These are phyloP conservation scores for Pachliopta kotzebuea DNA, from an alignment of 2,888 invertebrate genomes.

Conservation along the genomic window DNA sequence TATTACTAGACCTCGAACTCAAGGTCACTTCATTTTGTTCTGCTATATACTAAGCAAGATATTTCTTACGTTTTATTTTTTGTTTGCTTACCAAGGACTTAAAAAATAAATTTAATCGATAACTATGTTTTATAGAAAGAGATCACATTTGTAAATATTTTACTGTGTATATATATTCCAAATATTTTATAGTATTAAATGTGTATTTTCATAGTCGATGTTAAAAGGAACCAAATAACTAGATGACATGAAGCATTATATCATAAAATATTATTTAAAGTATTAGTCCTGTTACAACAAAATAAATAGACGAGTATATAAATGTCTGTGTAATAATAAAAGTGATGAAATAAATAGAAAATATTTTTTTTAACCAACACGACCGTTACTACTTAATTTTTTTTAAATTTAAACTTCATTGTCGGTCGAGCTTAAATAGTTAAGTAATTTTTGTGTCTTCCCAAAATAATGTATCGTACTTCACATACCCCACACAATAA, in stretches of 20 bases:
- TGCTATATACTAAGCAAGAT: not conserved
- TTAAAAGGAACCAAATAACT: conserved; percentile 78
- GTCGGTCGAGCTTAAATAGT: conserved; percentile 55
- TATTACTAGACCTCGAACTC: not conserved
- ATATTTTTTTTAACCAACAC: conserved; percentile 13
- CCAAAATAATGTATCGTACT: conserved; percentile 32
- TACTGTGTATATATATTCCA: conserved; percentile 50
- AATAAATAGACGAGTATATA: conserved; percentile 31
- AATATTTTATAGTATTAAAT: conserved; percentile 60
- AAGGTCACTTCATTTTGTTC: not conserved
- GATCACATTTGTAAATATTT: conserved; percentile 58
- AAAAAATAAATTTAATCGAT: conserved; percentile 19
- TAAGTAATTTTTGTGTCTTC: conserved; percentile 48
- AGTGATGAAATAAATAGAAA: conserved; percentile 33
- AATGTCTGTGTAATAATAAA: conserved; percentile 37
- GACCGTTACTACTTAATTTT: conserved; percentile 14
- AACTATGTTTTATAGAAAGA: conserved; percentile 36
- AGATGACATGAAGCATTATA: conserved; percentile 41
- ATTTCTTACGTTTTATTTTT: not conserved
- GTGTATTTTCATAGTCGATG: conserved; percentile 78
- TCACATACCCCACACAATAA: conserved; percentile 6
- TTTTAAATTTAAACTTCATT: conserved; percentile 33
- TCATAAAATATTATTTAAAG: conserved; percentile 31
- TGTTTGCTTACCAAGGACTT: not conserved
- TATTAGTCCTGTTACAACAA: conserved; percentile 34